Base-by-base conservation (phyloP, 2,888 invertebrate genomes). In the Caenorhabditis wallacei region DNA sequence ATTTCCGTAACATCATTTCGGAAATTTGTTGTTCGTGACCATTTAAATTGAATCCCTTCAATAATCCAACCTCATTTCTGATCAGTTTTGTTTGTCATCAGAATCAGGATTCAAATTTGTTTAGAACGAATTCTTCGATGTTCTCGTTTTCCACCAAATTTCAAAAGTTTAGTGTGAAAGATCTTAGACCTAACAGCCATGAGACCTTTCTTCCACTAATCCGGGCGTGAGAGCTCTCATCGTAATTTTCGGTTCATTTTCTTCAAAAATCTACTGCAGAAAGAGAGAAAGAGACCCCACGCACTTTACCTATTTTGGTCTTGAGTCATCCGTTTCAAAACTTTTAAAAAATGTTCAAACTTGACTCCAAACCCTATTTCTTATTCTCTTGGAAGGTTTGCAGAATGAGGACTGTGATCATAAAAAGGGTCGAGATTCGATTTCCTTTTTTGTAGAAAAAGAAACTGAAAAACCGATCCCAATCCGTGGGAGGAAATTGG, bases 251-350 rank as follows among this genome's bases (percentile, higher is more conserved):
- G 66, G 51, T 66, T 53, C 51, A 53, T 63, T 63, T 64, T 61
- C 40, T 66, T 66, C 37, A 53, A 53, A 66, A 69, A 57, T 20
- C 69, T 56, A 11, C 22, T 70, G 70, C 70, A 61, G 43, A 11
- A 40, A 40, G 11, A 26, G 26, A 43, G 22, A 8, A 22, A n/a
- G 24, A 40, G 56, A 40, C 63, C 75, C 75, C 75, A 75, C 75
- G 75, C 75, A 75, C 75, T 75, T 75, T 51, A 59, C 66, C 68
- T 75, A 75, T 74, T 74, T 74, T 57, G 22, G 64, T 64, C 43
- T 57, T 56, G 11, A 7, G 40, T n/a, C 56, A 35, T 30, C 30
- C 20, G 46, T 74, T 48, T 51, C 53, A 63, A n/a, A 53, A 20
- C 37, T 54, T 54, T 54, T 26, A 24, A 30, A 69, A 30, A 4